Conservation (phyloP, 2,888 invertebrate species). For the Cryptocephalus moraei region DNA sequence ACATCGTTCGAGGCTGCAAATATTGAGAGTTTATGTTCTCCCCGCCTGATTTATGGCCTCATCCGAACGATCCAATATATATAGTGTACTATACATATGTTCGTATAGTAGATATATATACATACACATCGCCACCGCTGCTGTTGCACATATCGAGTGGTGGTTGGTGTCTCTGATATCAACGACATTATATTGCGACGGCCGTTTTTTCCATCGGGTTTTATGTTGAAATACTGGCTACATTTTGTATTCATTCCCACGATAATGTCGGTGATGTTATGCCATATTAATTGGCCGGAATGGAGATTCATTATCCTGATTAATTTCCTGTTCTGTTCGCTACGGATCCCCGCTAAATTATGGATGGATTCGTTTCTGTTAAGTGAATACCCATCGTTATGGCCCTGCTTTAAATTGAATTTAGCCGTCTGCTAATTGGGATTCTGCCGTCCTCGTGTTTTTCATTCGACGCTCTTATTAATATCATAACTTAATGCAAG, state of each 20-base stretch:
- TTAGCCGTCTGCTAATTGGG: no score
- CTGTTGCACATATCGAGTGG: slow-evolving; percentile 9
- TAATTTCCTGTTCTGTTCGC: no score
- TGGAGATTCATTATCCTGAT: no score
- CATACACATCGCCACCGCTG: neutral
- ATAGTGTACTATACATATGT: no score
- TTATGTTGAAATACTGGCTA: neutral
- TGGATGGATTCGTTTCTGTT: no score
- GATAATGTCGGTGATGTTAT: neutral
- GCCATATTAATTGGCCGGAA: neutral
- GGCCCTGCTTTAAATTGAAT: no score
- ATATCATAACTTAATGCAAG: no score
- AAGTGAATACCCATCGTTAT: no score
- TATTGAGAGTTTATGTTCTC: slow-evolving; percentile 24
- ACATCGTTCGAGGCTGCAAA: slow-evolving; percentile 23
- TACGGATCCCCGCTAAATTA: no score
- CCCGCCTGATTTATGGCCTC: slow-evolving; percentile 18
- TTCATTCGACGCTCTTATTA: no score
- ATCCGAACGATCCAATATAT: slow-evolving; percentile 11
- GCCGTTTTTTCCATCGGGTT: slow-evolving; percentile 5
- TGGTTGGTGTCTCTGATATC: slow-evolving; percentile 3
- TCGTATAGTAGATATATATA: no score
- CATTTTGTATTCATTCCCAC: neutral
- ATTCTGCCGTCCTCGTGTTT: no score
- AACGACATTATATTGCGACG: slow-evolving; percentile 6